Evolutionary conservation across 2,888 invertebrate species (phyloP).

Genomic region (Diplazon laetatorius): DNA sequence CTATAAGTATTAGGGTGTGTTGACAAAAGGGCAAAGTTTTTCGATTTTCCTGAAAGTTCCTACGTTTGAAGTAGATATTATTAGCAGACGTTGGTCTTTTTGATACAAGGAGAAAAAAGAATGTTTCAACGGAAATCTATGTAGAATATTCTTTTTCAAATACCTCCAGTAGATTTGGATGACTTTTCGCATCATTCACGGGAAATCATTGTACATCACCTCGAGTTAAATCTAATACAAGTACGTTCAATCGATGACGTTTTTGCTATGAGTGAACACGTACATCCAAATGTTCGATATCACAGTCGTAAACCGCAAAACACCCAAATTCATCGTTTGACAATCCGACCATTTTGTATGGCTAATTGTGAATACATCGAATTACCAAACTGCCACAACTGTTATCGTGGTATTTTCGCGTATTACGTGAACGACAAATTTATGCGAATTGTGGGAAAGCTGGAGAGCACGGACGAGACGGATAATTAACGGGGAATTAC

Average conservation of each 20-base stretch:
- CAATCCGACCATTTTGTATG: conserved; percentile 17
- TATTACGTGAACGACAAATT: background rate
- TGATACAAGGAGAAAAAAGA: too few species aligned
- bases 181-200: conserved; percentile 24
- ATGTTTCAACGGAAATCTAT: too few species aligned
- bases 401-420: conserved; percentile 1
- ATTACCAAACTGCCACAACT: background rate
- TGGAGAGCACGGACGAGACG: background rate
- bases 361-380: conserved; percentile 26
- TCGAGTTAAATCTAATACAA: conserved; percentile 49
- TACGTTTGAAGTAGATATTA: too few species aligned
- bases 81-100: too few species aligned
- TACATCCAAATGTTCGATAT: too few species aligned
- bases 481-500: conserved; percentile 7
- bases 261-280: conserved; percentile 15
- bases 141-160: too few species aligned
- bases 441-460: background rate
- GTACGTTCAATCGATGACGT: conserved; percentile 51
- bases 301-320: too few species aligned
- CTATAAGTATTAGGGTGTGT: background rate
- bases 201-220: too few species aligned
- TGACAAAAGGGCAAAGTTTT: too few species aligned
- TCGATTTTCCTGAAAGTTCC: too few species aligned
- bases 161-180: too few species aligned
- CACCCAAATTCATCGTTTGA: background rate